Evolutionary conservation across 2,113 vertebrate genomes (phyloP).

Genomic region (Xenotilapia flavipinnis): DNA sequence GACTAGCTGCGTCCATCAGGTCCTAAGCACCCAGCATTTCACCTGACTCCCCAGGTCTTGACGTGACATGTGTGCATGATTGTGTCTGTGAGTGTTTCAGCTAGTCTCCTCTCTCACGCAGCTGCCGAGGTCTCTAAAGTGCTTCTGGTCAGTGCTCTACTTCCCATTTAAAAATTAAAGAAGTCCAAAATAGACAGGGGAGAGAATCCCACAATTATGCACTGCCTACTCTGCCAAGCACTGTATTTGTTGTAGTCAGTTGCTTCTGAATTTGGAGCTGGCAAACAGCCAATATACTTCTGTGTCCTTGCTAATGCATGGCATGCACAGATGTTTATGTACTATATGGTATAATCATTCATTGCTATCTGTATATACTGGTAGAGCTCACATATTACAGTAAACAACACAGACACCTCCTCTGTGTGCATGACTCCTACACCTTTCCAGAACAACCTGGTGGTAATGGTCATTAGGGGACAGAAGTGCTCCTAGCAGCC

Average conservation of each 20-base stretch:
- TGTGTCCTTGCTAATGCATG: background rate
- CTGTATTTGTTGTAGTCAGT: background rate
- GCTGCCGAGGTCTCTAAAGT: constrained; percentile 49
- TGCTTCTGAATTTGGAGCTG: background rate
- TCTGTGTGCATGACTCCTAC: constrained; percentile 8
- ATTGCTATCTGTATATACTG: background rate
- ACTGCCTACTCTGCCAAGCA: background rate
- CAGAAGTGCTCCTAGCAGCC: constrained; percentile 24
- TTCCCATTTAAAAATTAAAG: constrained; percentile 62
- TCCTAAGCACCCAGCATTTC: constrained; percentile 47
- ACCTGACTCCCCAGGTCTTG: constrained; percentile 39
- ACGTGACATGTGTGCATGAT: constrained; percentile 26
- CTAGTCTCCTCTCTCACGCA: constrained; percentile 32
- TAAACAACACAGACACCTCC: constrained; percentile 16
- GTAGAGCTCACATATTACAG: constrained; percentile 7
- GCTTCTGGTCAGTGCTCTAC: constrained; percentile 48
- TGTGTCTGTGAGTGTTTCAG: constrained; percentile 15
- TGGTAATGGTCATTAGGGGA: constrained; percentile 35
- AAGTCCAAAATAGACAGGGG: constrained; percentile 50
- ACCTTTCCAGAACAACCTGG: constrained; percentile 38
- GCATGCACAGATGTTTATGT: background rate
- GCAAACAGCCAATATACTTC: background rate
- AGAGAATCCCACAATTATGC: constrained; percentile 7
- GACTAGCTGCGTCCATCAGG: constrained; percentile 48
- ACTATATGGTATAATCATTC: background rate